Base-by-base conservation (phyloP, 2,113 vertebrate species). In the Odocoileus virginianus region DNA sequence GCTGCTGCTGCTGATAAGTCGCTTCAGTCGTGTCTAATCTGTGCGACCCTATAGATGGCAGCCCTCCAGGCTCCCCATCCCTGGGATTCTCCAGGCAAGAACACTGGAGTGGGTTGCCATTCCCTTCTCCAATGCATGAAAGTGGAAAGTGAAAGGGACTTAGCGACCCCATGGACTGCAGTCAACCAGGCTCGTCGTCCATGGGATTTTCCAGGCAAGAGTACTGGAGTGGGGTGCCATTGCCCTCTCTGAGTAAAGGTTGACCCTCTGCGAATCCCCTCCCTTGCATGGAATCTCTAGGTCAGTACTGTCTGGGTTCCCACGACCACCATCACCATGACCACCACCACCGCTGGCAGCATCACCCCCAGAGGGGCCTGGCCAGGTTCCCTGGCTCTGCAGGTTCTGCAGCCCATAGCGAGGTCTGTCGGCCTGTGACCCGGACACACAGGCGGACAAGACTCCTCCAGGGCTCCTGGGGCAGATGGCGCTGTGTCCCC, bases 381-480 rank as follows among this genome's bases (percentile, higher is more conserved):
- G n/a, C n/a, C 0, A 71, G n/a, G 33, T 11, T 36, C 2, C 64
- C 64, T 36, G 64, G 33, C 7, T 9, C 61, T 21, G 33, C 16
- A 21, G 64, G 7, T n/a, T 21, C n/a, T 19, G 17, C 64, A 36
- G n/a, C 64, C 64, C 33, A 36, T 21, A 71, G 64, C 4, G 2
- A 36, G n/a, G 7, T 36, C n/a, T 36, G n/a, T 67, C 4, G 0
- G 64, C 64, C 17, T 71, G n/a, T 71, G 64, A 5, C 64, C n/a
- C 2, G 1, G 30, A 71, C 1, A 0, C 7, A n/a, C 17, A 71
- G 54, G 9, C 64, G 6, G n/a, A 71, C 9, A 71, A 36, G n/a
- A 36, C 8, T 36, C 64, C 64, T 36, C 8, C 64, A 71, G 64
- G 64, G 64, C 64, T 36, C n/a, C 64, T 11, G 36, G 64, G 64